Evolutionary conservation across 2,888 invertebrate genomes (phyloP).

Genomic region (Chrysomela aeneicollis): DNA sequence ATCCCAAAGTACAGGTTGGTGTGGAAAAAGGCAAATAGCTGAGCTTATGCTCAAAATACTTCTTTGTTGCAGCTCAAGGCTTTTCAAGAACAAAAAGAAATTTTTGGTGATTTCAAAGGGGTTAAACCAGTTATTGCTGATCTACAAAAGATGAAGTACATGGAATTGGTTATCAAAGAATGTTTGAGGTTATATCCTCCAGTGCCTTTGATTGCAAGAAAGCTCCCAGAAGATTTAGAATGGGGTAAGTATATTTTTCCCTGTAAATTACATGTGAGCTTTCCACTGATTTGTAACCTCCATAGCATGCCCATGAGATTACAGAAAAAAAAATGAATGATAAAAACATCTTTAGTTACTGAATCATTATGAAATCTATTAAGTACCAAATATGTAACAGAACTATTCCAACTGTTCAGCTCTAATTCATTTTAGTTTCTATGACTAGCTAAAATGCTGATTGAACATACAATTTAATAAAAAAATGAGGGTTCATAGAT

Average conservation of each 20-base stretch:
- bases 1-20: constrained; percentile 60
- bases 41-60: neutral
- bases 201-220: constrained; percentile 63
- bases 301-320: no score
- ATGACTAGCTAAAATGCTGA: no score
- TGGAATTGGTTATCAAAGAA: constrained; percentile 66
- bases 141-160: constrained; percentile 65
- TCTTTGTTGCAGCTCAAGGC: constrained; percentile 55
- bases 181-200: constrained; percentile 64
- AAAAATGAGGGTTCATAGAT: no score
- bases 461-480: no score
- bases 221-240: constrained; percentile 55
- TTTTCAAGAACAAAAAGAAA: constrained; percentile 55
- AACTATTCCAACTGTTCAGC: no score
- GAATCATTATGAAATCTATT: no score
- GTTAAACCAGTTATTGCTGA: constrained; percentile 53
- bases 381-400: no score
- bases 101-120: constrained; percentile 51
- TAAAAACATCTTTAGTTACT: no score
- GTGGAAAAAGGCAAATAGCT: neutral
- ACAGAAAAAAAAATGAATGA: no score
- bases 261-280: neutral
- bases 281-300: no score
- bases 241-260: constrained; percentile 20
- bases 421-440: no score